Conservation (phyloP, 2,797 vertebrate species). For the Hypotaenidia philippensis region DNA sequence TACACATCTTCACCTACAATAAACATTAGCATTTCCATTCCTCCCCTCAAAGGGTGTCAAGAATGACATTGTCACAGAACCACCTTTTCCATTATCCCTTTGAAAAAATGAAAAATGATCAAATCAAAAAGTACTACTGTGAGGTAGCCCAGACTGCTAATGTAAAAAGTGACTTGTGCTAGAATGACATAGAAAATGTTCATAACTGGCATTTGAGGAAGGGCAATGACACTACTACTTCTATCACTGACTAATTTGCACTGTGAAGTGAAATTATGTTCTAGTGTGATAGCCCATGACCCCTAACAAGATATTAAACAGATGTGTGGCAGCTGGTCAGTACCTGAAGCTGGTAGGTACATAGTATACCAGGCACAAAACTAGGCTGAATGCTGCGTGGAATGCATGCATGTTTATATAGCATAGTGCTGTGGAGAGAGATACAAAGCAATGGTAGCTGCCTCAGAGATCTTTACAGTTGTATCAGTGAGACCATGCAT, state of each 20-base stretch:
- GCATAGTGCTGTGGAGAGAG: background rate
- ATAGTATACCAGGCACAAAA: fast-evolving
- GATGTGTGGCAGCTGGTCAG: background rate
- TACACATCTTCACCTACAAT: background rate
- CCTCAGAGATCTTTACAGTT: background rate
- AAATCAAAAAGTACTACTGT: background rate
- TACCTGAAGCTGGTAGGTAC: background rate
- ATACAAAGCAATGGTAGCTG: background rate
- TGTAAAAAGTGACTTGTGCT: background rate
- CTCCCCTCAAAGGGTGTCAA: background rate
- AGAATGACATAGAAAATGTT: background rate
- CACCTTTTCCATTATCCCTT: background rate
- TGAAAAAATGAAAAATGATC: background rate
- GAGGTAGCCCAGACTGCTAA: background rate
- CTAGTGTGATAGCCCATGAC: background rate
- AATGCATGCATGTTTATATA: background rate
- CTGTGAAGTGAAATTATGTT: background rate
- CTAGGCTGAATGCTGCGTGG: background rate
- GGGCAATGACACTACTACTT: background rate
- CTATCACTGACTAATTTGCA: background rate
- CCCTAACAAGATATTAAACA: background rate
- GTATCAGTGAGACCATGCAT: background rate
- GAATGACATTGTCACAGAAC: background rate
- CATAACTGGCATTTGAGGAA: background rate
- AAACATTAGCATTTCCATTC: constrained; percentile 5